Evolutionary conservation across 1,140 invertebrate genomes (phyloP), one percentile per base, ranked within the genome.

Genomic region (Aphelenchoides avenae): DNA sequence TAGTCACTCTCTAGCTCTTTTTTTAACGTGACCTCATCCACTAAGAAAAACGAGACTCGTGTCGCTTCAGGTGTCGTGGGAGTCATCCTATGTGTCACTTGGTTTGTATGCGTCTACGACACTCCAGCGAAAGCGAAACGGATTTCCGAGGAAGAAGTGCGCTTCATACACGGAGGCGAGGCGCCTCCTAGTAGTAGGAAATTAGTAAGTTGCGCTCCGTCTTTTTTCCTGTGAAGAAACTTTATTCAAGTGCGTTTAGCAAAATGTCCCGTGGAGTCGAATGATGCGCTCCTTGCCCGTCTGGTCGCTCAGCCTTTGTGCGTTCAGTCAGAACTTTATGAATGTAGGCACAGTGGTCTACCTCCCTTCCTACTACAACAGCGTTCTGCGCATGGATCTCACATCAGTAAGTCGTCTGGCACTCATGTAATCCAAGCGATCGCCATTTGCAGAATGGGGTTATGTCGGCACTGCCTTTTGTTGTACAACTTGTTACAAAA

Each of bases 291-390:
- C 75, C 37, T 58, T 67, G n/a, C 53, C 64, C 4, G 61, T 75
- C 11, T 77, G 75, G 72, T 57, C 72, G 5, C 70, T 63, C 20
- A 66, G 61, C 11, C 39, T 64, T 13, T 59, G 40, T 39, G 65
- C 72, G 36, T 75, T 75, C 37, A 64, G 65, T 31, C 73, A 74
- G 37, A 56, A 49, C 42, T 75, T 77, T 52, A 67, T 75, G 46
- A 77, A 72, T n/a, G 72, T 75, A 15, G 75, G 75, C 30, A 75
- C 61, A 20, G 53, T 77, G 22, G 75, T 76, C 13, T 75, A 75
- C 34, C 44, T 75, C 30, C 72, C 72, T n/a, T 50, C 66, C 20
- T 75, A 75, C 46, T 75, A 75, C 40, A 61, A 71, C 33, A 75
- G 49, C n/a, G 63, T 77, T 5, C 52, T 77, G 13, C 60, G 66